phyloP scores from a whole-genome alignment of 1,140 invertebrate genomes.

The Philaenus spumarius region DNA sequence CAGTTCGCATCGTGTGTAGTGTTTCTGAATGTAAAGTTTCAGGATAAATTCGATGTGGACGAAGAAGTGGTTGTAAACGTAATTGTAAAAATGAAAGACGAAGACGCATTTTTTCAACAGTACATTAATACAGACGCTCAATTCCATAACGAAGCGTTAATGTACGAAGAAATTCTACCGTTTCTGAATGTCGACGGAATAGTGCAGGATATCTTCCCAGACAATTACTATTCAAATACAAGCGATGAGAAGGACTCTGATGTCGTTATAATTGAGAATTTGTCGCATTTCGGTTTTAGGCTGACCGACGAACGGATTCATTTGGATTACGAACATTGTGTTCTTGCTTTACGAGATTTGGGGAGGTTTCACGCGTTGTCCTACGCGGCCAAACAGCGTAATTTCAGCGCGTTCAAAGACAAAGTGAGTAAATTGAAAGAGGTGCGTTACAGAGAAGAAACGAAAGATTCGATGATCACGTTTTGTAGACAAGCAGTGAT shows the following conservation, averaged over 20 bases:
- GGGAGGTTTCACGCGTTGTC: conserved; percentile 39
- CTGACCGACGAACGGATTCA: background rate
- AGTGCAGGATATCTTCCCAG: conserved; percentile 5
- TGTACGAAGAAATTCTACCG: conserved; percentile 23
- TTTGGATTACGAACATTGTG: conserved; percentile 32
- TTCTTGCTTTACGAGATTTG: conserved; percentile 34
- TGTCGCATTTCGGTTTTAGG: conserved; percentile 21
- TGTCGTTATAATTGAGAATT: conserved; percentile 36
- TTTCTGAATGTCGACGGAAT: conserved; percentile 2
- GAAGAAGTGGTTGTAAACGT: background rate
- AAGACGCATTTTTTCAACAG: background rate
- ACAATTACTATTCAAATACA: background rate
- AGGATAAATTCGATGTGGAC: too few species aligned
- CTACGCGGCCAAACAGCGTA: conserved; percentile 34
- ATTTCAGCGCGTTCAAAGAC: conserved; percentile 31
- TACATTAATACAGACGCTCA: conserved; percentile 1
- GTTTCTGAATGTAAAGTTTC: too few species aligned
- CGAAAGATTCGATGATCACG: background rate
- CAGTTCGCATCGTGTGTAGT: too few species aligned
- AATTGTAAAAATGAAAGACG: background rate
- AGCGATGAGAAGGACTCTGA: conserved; percentile 1
- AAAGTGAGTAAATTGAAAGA: conserved; percentile 29
- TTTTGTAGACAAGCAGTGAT: background rate
- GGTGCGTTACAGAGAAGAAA: conserved; percentile 11
- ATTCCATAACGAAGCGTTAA: conserved; percentile 23